Percentiles rank a stretch among this genome's conserved stretches.
Evolutionary conservation across 1,140 invertebrate species (phyloP).

Genomic region (Stenopsyche tienmushanensis): DNA sequence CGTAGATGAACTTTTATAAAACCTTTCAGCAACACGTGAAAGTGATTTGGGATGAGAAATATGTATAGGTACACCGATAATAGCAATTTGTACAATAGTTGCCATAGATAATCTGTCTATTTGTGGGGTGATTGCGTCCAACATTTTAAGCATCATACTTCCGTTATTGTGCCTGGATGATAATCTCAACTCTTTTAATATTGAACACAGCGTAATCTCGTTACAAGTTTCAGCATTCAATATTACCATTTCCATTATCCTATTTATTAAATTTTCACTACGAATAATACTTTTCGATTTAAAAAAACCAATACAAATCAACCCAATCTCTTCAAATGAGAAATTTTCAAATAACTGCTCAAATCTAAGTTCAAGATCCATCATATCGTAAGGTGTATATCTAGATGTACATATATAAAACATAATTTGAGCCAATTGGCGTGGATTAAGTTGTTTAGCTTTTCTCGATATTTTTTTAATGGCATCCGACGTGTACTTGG

Average conservation of each 20-base stretch:
- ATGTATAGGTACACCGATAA: conserved; percentile 53
- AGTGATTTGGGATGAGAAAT: conserved; percentile 48
- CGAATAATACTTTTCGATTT: conserved; percentile 60
- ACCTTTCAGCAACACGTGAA: conserved; percentile 47
- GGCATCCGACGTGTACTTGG: conserved; percentile 50
- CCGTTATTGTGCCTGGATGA: conserved; percentile 45
- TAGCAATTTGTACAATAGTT: conserved; percentile 55
- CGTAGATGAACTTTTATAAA: conserved; percentile 43
- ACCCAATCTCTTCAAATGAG: conserved; percentile 56
- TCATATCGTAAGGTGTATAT: conserved; percentile 51
- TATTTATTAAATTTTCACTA: conserved; percentile 47
- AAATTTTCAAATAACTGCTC: conserved; percentile 51
- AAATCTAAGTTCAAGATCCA: conserved; percentile 57
- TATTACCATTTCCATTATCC: conserved; percentile 50
- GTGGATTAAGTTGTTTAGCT: conserved; percentile 48
- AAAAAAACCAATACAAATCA: conserved; percentile 63
- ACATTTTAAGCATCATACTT: conserved; percentile 43
- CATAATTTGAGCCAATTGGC: conserved; percentile 58
- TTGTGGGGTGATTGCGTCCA: conserved; percentile 46
- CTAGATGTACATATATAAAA: conserved; percentile 57
- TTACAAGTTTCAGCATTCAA: conserved; percentile 49
- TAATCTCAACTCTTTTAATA: conserved; percentile 58
- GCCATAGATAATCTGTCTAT: conserved; percentile 51
- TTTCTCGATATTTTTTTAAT: conserved; percentile 54
- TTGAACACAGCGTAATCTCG: conserved; percentile 53